These are phyloP conservation scores for Brienomyrus brachyistius DNA, from an alignment of 2,113 vertebrate species.

Conservation along the genomic window DNA sequence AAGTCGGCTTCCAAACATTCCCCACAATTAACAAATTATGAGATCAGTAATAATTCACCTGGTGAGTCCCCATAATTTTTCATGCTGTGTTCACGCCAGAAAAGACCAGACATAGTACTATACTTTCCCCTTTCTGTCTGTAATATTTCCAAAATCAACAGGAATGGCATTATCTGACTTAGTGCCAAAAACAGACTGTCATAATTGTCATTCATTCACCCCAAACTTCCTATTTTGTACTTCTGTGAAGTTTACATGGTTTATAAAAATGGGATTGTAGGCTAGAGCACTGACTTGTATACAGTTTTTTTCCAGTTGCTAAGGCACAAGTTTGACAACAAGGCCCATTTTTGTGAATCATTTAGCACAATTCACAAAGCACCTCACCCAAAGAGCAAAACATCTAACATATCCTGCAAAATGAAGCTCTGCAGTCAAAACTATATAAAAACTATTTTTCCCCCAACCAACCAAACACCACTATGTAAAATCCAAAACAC, in stretches of 20 bases:
- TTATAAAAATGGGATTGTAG: neutral
- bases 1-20: neutral
- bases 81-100: neutral
- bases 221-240: neutral
- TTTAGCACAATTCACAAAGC: too few species aligned
- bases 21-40: neutral
- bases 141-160: neutral
- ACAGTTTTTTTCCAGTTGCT: too few species aligned
- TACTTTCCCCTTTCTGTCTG: neutral
- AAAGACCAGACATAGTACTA: neutral
- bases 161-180: neutral
- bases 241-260: neutral
- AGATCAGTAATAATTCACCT: neutral
- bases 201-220: neutral
- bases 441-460: too few species aligned
- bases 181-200: neutral
- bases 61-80: neutral
- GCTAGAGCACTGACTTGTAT: neutral
- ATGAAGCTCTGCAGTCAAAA: too few species aligned
- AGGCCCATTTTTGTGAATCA: too few species aligned
- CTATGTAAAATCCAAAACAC: too few species aligned
- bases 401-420: too few species aligned
- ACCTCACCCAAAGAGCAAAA: too few species aligned
- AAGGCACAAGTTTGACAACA: too few species aligned
- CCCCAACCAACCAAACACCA: too few species aligned